These are phyloP conservation scores for Scomber japonicus DNA, from an alignment of 2,113 vertebrate species.

Conservation along the genomic window DNA sequence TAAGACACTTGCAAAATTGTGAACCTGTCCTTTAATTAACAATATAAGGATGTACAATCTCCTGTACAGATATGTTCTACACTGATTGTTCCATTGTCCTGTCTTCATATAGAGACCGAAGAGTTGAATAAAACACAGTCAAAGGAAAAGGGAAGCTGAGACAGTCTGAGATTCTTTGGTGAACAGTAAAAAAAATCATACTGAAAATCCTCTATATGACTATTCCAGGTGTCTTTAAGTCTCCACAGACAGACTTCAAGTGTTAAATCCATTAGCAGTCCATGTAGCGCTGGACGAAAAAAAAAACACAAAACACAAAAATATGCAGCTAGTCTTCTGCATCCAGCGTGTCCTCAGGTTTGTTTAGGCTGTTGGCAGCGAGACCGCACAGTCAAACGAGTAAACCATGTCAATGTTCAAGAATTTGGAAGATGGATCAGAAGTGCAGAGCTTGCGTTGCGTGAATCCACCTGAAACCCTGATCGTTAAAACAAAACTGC, in stretches of 20 bases:
- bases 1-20: no score
- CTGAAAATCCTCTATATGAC: slow-evolving; percentile 46
- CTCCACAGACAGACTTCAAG: slow-evolving; percentile 46
- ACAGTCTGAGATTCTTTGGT: slow-evolving; percentile 19
- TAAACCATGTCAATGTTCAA: slow-evolving; percentile 45
- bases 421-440: slow-evolving; percentile 19
- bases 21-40: no score
- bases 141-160: not conserved
- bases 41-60: no score
- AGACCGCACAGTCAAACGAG: slow-evolving; percentile 27
- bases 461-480: not conserved
- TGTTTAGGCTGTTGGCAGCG: slow-evolving; percentile 39
- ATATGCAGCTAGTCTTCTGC: slow-evolving; percentile 12
- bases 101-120: not conserved
- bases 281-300: slow-evolving; percentile 7
- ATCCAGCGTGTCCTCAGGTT: slow-evolving; percentile 26
- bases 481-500: slow-evolving; percentile 10
- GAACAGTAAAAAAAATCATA: slow-evolving; percentile 38
- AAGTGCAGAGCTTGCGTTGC: not conserved
- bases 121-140: not conserved
- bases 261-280: slow-evolving; percentile 67
- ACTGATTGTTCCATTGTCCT: not conserved
- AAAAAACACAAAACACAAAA: not conserved
- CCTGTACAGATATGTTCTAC: not conserved
- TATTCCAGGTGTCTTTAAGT: slow-evolving; percentile 68